Evolutionary conservation across 64 coral and sea anemone species (phyloP).

Genomic region (Actinia tenebrosa): DNA sequence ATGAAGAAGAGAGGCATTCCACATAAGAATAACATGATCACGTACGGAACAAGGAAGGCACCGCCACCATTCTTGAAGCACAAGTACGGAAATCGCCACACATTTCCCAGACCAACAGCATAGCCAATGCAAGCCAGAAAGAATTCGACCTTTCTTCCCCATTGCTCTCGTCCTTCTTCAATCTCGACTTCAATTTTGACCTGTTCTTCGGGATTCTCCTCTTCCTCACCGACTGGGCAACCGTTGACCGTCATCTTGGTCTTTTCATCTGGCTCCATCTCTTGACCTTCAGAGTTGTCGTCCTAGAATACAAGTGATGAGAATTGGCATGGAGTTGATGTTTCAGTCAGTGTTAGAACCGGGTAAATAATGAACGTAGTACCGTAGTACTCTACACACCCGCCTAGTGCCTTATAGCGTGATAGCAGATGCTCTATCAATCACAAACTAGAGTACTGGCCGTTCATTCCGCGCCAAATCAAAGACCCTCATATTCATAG

Average conservation of each 20-base stretch:
- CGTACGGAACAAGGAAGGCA: constrained; percentile 91
- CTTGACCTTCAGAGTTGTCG: neutral
- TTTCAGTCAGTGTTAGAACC: neutral
- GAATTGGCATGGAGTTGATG: neutral
- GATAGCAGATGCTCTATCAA: neutral
- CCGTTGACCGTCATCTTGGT: constrained; percentile 70
- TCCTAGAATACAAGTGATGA: neutral
- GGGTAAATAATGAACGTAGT: neutral
- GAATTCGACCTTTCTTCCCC: constrained; percentile 91
- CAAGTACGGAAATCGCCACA: constrained; percentile 96
- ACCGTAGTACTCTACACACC: neutral
- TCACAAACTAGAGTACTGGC: neutral
- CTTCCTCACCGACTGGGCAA: constrained; percentile 15
- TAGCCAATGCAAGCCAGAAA: constrained; percentile 94
- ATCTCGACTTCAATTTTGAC: constrained; percentile 64
- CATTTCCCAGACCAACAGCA: constrained; percentile 91
- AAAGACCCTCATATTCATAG: neutral
- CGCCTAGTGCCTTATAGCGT: neutral
- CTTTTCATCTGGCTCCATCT: constrained; percentile 68
- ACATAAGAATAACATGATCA: constrained; percentile 83
- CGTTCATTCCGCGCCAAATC: constrained; percentile 16
- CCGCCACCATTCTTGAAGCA: constrained; percentile 94
- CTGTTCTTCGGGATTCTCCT: neutral
- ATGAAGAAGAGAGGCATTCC: constrained; percentile 99
- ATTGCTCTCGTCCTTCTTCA: constrained; percentile 82